phyloP scores from a whole-genome alignment of 2,797 vertebrate genomes.

The Pipistrellus pipistrellus region DNA sequence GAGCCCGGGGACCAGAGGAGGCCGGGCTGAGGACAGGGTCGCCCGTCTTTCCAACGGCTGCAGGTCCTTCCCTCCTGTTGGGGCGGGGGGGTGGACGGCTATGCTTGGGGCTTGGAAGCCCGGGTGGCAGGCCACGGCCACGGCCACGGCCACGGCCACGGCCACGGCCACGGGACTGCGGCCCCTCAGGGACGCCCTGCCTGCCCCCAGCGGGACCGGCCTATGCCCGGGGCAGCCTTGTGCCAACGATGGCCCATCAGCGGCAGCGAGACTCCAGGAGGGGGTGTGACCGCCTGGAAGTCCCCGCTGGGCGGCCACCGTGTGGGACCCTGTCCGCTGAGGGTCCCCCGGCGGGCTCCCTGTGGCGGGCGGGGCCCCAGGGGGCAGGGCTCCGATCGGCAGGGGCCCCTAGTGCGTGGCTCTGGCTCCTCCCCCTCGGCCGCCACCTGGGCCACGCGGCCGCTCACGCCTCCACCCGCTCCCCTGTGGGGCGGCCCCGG shows the following conservation, averaged over 20 bases:
- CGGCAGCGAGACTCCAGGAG: neutral
- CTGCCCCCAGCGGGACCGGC: too few relatives aligned
- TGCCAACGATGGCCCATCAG: neutral
- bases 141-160: too few relatives aligned
- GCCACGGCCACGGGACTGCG: neutral
- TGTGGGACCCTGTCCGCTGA: fast-evolving
- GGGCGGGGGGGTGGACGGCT: fast-evolving
- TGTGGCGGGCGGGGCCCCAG: neutral
- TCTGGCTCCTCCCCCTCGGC: neutral
- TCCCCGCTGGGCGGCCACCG: fast-evolving
- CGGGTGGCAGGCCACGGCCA: fast-evolving
- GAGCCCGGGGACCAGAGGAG: neutral
- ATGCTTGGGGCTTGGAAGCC: neutral
- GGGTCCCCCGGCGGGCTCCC: fast-evolving
- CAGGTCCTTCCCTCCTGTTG: too few relatives aligned
- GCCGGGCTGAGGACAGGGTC: too few relatives aligned
- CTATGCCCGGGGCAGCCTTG: neutral
- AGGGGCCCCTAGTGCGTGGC: fast-evolving
- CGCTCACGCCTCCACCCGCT: neutral
- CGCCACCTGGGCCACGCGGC: neutral
- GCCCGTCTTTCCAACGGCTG: fast-evolving
- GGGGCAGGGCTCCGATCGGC: fast-evolving
- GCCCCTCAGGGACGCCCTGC: fast-evolving
- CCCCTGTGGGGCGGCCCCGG: neutral
- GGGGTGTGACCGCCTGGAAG: fast-evolving